Evolutionary conservation across 2,888 invertebrate genomes (phyloP).

Genomic region (Drosophila lacicola): DNA sequence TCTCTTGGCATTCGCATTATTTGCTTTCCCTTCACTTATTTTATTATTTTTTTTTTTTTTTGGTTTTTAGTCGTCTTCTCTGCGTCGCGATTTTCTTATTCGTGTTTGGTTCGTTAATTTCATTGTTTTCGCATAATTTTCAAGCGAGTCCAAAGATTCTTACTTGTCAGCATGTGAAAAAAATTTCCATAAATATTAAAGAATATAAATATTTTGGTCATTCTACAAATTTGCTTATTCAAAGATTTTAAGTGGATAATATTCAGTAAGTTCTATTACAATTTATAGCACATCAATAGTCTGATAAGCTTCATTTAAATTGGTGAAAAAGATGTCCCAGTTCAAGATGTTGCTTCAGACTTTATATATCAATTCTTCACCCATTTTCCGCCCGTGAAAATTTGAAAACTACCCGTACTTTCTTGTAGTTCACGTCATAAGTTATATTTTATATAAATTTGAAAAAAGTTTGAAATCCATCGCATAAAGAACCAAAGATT

Average conservation of each 20-base stretch:
- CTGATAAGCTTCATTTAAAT: no score
- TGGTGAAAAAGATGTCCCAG: no score
- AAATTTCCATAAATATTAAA: neutral
- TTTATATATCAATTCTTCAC: no score
- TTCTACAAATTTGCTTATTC: slow-evolving; percentile 5
- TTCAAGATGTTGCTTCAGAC: no score
- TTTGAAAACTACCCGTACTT: no score
- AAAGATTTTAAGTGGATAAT: neutral
- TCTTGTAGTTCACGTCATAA: no score
- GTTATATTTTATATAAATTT: no score
- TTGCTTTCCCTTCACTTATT: slow-evolving; percentile 28
- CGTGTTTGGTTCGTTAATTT: slow-evolving; percentile 81
- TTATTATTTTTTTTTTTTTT: slow-evolving; percentile 19
- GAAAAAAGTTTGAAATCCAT: no score
- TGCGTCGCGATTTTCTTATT: slow-evolving; percentile 62
- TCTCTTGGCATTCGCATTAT: slow-evolving; percentile 28
- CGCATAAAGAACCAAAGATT: no score
- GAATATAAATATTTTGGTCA: neutral
- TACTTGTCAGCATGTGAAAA: slow-evolving; percentile 31
- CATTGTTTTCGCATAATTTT: slow-evolving; percentile 77
- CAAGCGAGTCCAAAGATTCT: slow-evolving; percentile 36
- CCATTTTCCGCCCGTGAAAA: no score
- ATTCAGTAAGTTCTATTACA: neutral
- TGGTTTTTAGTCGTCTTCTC: slow-evolving; percentile 16
- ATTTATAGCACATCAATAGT: no score